Evolutionary conservation across 2,888 invertebrate genomes (phyloP), one percentile per base, ranked within the genome.

Genomic region (Chaitophorus viminalis): DNA sequence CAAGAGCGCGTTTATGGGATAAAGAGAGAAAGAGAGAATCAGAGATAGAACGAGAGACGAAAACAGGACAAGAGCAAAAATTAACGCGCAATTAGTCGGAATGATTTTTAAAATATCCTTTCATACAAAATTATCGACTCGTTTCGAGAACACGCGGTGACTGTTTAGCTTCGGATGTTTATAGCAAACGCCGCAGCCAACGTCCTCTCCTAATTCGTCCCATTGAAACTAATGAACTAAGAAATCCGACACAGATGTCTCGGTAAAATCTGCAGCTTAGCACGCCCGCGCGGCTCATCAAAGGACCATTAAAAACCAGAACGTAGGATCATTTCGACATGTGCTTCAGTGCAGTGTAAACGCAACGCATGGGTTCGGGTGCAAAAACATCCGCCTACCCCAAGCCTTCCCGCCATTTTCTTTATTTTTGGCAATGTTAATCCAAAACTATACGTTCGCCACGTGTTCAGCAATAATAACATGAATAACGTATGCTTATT

Each of bases 161-260:
- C 60, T 60, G 60, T 18, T 25, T 3, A 21, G 14, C 17, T 29
- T 1, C 31, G 70, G 70, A 70, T 70, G 70, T 70, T 70, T 29
- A n/a, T n/a, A 25, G 70, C 68, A 17, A 68, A 29, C 68, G 29
- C 68, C 11, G 21, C 54, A 21, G n/a, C n/a, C n/a, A 60, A 29
- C 21, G 33, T 60, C 17, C 79, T 79, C 36, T 79, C 18, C n/a
- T n/a, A 65, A 79, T 79, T 60, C 25, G 6, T 78, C n/a, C 60
- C 60, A 78, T 60, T 78, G 78, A 78, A 33, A 79, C 60, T 79
- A 79, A 65, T 29, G 79, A 79, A 65, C 60, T 46, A 81, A 18
- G 68, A 81, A 81, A 31, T 81, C 81, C 81, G 29, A 46, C 36
- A 39, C 81, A 81, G 81, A 81, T 81, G 79, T 81, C 31, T 36